A percentile compares a stretch with the other conserved stretches of the same genome.
Evolutionary conservation across 2,888 invertebrate genomes (phyloP).

Genomic region (Blastobasis adustella): DNA sequence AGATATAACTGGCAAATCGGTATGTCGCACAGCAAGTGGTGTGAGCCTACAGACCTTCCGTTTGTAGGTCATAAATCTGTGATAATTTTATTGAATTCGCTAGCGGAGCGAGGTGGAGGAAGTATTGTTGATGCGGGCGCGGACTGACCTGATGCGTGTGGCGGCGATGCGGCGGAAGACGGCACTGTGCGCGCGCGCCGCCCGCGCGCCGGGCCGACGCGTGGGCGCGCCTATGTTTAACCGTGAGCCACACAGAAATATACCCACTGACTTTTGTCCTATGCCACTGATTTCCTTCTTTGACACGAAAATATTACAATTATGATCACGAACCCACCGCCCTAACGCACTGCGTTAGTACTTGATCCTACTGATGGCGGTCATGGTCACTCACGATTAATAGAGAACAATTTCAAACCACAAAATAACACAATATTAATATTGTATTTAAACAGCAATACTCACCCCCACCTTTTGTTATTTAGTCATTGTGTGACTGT

Average conservation of each 20-base stretch:
- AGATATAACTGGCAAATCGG: slow-evolving; percentile 1
- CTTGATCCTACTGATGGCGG: neutral
- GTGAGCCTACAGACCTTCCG: neutral
- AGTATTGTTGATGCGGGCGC: too few species aligned
- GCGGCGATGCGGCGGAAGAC: slow-evolving; percentile 55
- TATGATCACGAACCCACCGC: too few species aligned
- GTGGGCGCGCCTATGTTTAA: slow-evolving; percentile 71
- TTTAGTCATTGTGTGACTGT: too few species aligned
- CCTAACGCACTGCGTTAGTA: neutral
- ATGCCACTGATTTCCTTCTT: neutral
- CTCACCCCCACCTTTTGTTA: too few species aligned
- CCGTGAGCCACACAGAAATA: slow-evolving; percentile 69
- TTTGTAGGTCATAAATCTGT: neutral
- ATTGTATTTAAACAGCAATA: too few species aligned
- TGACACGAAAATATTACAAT: neutral
- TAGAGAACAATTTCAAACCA: neutral
- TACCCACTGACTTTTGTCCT: slow-evolving; percentile 62
- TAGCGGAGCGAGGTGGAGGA: slow-evolving; percentile 16
- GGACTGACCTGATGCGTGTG: slow-evolving; percentile 66
- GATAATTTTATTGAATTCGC: slow-evolving; percentile 38
- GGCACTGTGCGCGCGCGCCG: slow-evolving; percentile 50
- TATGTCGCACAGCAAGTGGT: neutral
- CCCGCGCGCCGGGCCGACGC: slow-evolving; percentile 43
- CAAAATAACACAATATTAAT: neutral
- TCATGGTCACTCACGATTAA: neutral